Percentiles rank a stretch among this genome's conserved stretches.
These are phyloP conservation scores for Acanthosepion esculentum DNA, from an alignment of 2,888 invertebrate genomes.

Conservation along the genomic window DNA sequence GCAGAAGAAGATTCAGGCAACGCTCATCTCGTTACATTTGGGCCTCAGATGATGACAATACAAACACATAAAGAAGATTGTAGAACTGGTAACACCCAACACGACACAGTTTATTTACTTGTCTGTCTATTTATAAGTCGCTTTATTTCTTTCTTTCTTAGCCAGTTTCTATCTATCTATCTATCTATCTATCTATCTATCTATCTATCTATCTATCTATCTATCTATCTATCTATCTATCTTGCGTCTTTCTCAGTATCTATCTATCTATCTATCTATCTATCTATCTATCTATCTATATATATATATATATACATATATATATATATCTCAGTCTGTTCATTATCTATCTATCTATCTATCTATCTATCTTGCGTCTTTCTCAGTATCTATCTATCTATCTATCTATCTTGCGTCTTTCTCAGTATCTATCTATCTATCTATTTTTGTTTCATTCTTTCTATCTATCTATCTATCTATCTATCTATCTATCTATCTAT, in stretches of 20 bases:
- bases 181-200: not conserved
- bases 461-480: not conserved
- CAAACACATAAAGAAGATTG: not conserved
- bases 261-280: no score
- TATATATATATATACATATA: no score
- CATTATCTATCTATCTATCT: not conserved
- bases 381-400: no score
- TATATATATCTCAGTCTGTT: no score
- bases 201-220: not conserved
- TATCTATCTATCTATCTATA: slow-evolving; percentile 15
- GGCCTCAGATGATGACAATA: not conserved
- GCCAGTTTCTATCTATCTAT: not conserved
- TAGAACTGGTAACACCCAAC: no score
- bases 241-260: no score
- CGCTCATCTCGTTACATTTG: not conserved
- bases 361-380: no score
- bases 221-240: no score
- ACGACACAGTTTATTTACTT: not conserved
- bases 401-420: no score
- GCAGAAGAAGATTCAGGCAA: not conserved
- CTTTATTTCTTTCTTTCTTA: not conserved
- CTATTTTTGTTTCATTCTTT: not conserved
- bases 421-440: no score
- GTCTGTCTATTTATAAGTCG: not conserved
- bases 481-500: not conserved